Evolutionary conservation across 1,140 invertebrate species (phyloP).

Genomic region (Saccostrea cuccullata): DNA sequence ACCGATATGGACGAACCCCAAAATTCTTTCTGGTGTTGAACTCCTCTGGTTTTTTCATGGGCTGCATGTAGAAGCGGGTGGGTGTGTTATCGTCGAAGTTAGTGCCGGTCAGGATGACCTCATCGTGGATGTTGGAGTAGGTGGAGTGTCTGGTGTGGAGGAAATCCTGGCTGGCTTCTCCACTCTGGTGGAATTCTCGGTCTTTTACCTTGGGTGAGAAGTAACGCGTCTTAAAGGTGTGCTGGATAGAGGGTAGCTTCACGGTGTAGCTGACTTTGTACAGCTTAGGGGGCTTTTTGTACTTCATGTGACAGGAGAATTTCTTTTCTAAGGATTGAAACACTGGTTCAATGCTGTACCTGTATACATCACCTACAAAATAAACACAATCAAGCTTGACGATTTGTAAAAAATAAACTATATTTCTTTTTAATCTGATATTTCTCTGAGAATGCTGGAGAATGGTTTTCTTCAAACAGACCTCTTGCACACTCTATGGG

Average conservation of each 20-base stretch:
- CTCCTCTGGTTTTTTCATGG: constrained; percentile 60
- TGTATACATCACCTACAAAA: constrained; percentile 68
- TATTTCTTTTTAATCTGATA: background rate
- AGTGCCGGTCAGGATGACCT: constrained; percentile 66
- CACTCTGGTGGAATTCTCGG: constrained; percentile 54
- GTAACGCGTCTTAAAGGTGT: constrained; percentile 56
- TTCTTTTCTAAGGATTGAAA: constrained; percentile 62
- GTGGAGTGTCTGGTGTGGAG: constrained; percentile 64
- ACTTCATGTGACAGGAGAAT: constrained; percentile 70
- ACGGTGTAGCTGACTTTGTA: constrained; percentile 71
- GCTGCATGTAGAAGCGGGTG: constrained; percentile 59
- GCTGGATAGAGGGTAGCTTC: constrained; percentile 61
- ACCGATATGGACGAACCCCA: constrained; percentile 45
- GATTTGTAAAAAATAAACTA: background rate
- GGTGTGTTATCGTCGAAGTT: constrained; percentile 50
- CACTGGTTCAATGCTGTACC: constrained; percentile 68
- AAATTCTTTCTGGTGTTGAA: constrained; percentile 58
- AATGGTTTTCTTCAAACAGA: constrained; percentile 39
- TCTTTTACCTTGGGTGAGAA: constrained; percentile 56
- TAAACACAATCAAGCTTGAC: background rate
- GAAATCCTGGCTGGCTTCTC: constrained; percentile 56
- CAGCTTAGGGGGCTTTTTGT: constrained; percentile 62
- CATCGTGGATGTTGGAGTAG: constrained; percentile 59
- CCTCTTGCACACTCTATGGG: constrained; percentile 72
- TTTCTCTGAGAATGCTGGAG: background rate